phyloP scores from a whole-genome alignment of 1,140 invertebrate species.

The Zaprionus nigranus region DNA sequence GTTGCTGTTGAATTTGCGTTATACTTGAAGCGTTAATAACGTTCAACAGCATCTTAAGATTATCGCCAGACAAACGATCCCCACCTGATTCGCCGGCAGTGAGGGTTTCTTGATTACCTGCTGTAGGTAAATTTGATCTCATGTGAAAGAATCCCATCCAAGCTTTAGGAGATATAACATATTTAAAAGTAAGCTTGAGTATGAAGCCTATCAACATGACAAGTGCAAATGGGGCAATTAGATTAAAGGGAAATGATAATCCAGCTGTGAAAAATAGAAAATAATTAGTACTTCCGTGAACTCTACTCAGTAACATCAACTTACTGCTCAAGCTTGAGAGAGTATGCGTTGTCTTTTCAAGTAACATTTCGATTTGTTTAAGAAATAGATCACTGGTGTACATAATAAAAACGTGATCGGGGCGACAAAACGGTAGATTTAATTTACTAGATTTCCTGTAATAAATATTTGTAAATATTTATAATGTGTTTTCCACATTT shows the following conservation, averaged over 20 bases:
- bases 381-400: slow-evolving; percentile 69
- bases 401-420: slow-evolving; percentile 70
- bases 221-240: slow-evolving; percentile 49
- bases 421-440: slow-evolving; percentile 56
- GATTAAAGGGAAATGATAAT: slow-evolving; percentile 62
- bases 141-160: slow-evolving; percentile 52
- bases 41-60: slow-evolving; percentile 72
- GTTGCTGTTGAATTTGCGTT: slow-evolving; percentile 12
- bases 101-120: neutral
- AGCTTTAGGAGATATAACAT: slow-evolving; percentile 65
- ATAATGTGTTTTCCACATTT: neutral
- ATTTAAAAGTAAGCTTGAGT: slow-evolving; percentile 73
- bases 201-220: slow-evolving; percentile 59
- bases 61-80: slow-evolving; percentile 76
- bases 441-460: slow-evolving; percentile 66
- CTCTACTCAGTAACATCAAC: neutral
- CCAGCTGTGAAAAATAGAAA: slow-evolving; percentile 26
- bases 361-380: slow-evolving; percentile 59
- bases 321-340: slow-evolving; percentile 52
- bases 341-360: slow-evolving; percentile 54
- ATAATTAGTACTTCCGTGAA: neutral
- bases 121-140: neutral
- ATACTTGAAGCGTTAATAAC: slow-evolving; percentile 39
- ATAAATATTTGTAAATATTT: neutral
- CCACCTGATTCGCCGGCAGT: slow-evolving; percentile 1